Percentiles rank a stretch among this genome's conserved stretches.
Conservation (phyloP, 2,888 invertebrate species). For the Hydrotaea cyrtoneurina region DNA sequence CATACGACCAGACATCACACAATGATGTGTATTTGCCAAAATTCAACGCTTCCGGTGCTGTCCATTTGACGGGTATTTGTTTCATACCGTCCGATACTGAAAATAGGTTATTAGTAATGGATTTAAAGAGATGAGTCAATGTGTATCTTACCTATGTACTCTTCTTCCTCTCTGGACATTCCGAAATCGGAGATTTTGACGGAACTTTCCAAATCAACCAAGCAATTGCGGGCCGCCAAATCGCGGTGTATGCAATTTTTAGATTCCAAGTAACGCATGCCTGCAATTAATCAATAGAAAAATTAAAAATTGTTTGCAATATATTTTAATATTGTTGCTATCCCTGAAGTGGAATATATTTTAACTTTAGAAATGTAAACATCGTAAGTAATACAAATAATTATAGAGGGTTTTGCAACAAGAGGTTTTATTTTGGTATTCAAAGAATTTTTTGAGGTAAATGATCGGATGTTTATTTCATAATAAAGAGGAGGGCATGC, state of each 20-base stretch:
- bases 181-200: constrained; percentile 99
- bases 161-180: constrained; percentile 98
- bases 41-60: constrained; percentile 97
- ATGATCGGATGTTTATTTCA: too few relatives aligned
- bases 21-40: constrained; percentile 97
- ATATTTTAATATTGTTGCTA: too few relatives aligned
- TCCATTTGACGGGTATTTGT: constrained; percentile 99
- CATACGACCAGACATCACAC: constrained; percentile 99
- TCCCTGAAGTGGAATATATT: too few relatives aligned
- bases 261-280: constrained; percentile 96
- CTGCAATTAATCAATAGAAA: constrained; percentile 67
- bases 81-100: constrained; percentile 97
- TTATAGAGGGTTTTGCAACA: too few relatives aligned
- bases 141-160: constrained; percentile 86
- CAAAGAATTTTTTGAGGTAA: too few relatives aligned
- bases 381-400: too few relatives aligned
- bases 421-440: too few relatives aligned
- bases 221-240: constrained; percentile 95
- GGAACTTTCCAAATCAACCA: constrained; percentile 87
- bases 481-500: too few relatives aligned
- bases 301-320: not conserved
- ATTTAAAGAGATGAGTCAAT: too few relatives aligned
- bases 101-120: constrained; percentile 17
- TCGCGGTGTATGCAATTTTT: constrained; percentile 98
- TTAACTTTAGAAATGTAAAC: too few relatives aligned